Conservation (phyloP, 2,113 vertebrate genomes). For the Mesembrinibis cayennensis region DNA sequence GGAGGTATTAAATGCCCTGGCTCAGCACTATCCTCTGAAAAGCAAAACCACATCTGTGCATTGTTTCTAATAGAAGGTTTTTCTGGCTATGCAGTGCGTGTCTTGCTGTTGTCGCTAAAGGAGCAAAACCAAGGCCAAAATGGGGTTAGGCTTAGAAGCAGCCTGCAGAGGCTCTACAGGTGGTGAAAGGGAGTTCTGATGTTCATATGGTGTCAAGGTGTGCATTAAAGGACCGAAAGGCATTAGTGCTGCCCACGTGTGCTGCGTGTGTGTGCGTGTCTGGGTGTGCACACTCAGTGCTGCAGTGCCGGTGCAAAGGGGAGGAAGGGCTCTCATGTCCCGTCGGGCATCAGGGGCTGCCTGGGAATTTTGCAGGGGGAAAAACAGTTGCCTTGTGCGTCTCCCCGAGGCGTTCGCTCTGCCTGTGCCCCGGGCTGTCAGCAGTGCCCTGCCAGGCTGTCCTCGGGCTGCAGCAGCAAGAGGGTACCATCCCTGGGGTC, state of each 20-base stretch:
- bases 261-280: too few species aligned
- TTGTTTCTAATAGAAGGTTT: not conserved
- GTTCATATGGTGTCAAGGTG: rapidly evolving
- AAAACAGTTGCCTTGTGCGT: rapidly evolving
- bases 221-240: rapidly evolving
- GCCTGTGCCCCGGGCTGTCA: not conserved
- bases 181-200: not conserved
- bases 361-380: not conserved
- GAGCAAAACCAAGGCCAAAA: not conserved
- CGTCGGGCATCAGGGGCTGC: rapidly evolving
- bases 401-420: rapidly evolving
- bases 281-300: not conserved
- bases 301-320: not conserved
- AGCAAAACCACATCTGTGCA: rapidly evolving
- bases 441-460: not conserved
- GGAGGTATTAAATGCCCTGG: not conserved
- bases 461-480: not conserved
- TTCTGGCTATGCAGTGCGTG: rapidly evolving
- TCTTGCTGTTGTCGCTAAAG: not conserved
- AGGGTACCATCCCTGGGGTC: not conserved
- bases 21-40: not conserved
- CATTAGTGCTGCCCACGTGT: not conserved
- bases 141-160: not conserved
- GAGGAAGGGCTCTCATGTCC: not conserved
- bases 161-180: not conserved